Conservation (phyloP, 2,797 vertebrate species). For the Onychomys leucogaster region DNA sequence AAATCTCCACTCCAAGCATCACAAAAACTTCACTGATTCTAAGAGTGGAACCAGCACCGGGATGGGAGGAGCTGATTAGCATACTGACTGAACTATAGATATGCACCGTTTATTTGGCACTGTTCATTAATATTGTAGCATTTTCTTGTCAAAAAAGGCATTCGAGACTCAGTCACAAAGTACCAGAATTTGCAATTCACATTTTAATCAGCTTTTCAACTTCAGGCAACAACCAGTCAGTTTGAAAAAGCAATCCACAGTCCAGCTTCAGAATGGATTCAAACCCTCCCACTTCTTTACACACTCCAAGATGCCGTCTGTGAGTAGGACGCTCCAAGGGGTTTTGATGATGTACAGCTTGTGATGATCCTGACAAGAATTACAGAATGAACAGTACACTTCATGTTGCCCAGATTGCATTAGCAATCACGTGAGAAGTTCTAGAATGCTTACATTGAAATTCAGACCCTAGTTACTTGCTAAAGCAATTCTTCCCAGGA, state of each 20-base stretch:
- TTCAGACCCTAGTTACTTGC: conserved; percentile 26
- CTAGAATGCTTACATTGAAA: conserved; percentile 5
- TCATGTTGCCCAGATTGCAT: not conserved
- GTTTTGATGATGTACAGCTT: not conserved
- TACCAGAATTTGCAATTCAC: conserved; percentile 63
- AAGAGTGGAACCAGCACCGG: conserved; percentile 76
- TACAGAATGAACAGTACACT: not conserved
- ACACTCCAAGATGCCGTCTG: not conserved
- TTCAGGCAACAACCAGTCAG: conserved; percentile 10
- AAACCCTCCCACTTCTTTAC: conserved; percentile 31
- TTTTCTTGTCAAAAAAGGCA: conserved; percentile 66
- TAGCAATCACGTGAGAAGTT: not conserved
- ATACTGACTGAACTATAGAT: conserved; percentile 79
- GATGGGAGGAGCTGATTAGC: conserved; percentile 38
- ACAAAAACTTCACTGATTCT: conserved; percentile 74
- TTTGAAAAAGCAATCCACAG: conserved; percentile 23
- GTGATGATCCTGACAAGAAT: conserved; percentile 22
- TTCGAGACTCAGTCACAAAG: conserved; percentile 65
- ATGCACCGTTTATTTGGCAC: conserved; percentile 87
- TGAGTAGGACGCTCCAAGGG: not conserved
- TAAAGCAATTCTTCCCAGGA: conserved; percentile 46
- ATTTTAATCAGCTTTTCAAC: conserved; percentile 59
- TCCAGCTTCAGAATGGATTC: conserved; percentile 47
- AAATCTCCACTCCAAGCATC: conserved; percentile 82
- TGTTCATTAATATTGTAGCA: conserved; percentile 73